Evolutionary conservation across 2,888 invertebrate species (phyloP).

Genomic region (Parochlus steinenii): DNA sequence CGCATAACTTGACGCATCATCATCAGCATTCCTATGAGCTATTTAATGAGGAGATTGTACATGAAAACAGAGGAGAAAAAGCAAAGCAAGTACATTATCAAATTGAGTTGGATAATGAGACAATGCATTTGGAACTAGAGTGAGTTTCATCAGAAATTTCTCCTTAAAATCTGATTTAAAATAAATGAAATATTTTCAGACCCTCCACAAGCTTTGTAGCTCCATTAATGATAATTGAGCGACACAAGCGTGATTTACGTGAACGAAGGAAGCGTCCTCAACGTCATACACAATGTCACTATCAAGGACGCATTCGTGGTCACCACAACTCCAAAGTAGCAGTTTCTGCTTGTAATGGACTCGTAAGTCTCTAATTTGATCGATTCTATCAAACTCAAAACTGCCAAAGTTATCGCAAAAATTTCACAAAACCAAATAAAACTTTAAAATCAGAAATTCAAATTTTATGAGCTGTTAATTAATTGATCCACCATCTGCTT

Average conservation of each 20-base stretch:
- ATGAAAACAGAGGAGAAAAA: slow-evolving; percentile 6
- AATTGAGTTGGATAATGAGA: slow-evolving; percentile 22
- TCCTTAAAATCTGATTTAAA: neutral
- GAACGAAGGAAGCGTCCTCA: slow-evolving; percentile 34
- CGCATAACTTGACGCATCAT: slow-evolving; percentile 24
- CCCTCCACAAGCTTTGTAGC: slow-evolving; percentile 50
- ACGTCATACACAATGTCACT: slow-evolving; percentile 52
- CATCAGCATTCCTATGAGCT: slow-evolving; percentile 18
- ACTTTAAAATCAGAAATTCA: too few relatives aligned
- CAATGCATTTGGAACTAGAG: slow-evolving; percentile 28
- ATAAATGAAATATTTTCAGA: slow-evolving; percentile 24
- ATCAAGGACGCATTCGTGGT: slow-evolving; percentile 55
- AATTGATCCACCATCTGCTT: too few relatives aligned
- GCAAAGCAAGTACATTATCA: slow-evolving; percentile 18
- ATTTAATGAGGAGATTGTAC: neutral
- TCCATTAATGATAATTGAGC: slow-evolving; percentile 55
- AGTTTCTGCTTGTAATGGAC: slow-evolving; percentile 64
- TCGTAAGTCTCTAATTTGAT: slow-evolving; percentile 54
- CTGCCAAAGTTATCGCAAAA: neutral
- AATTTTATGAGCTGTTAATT: too few relatives aligned
- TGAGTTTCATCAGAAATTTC: slow-evolving; percentile 17
- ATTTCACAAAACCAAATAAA: neutral
- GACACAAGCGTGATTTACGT: slow-evolving; percentile 37
- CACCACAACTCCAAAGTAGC: slow-evolving; percentile 55
- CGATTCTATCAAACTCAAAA: neutral